Evolutionary conservation across 1,140 invertebrate species (phyloP).

Genomic region (Temnothorax curvispinosus): DNA sequence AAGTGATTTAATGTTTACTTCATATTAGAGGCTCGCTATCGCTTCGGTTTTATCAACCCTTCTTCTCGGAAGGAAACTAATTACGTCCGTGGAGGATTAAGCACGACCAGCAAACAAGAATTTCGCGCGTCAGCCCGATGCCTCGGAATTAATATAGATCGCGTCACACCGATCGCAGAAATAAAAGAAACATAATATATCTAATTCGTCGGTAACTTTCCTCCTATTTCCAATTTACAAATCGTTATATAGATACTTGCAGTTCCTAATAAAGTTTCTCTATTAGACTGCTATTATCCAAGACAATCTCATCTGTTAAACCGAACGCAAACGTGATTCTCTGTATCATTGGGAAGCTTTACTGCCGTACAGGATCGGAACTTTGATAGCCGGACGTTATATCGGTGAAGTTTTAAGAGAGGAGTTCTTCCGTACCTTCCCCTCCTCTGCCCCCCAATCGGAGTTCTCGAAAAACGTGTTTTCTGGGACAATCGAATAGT

Average conservation of each 20-base stretch:
- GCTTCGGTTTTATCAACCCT: slow-evolving; percentile 30
- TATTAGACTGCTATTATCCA: not conserved
- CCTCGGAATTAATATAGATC: not conserved
- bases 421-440: not conserved
- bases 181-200: not conserved
- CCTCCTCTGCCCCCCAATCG: not conserved
- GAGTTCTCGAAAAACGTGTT: slow-evolving; percentile 49
- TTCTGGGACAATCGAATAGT: slow-evolving; percentile 52
- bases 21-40: slow-evolving; percentile 17
- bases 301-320: slow-evolving; percentile 9
- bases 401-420: slow-evolving; percentile 53
- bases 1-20: slow-evolving; percentile 38
- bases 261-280: not conserved
- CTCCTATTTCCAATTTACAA: not conserved
- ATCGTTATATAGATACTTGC: not conserved
- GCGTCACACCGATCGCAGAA: not conserved
- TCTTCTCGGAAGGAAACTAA: slow-evolving; percentile 49
- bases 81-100: slow-evolving; percentile 54
- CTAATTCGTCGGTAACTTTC: not conserved
- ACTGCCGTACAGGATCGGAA: not conserved
- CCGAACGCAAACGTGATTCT: slow-evolving; percentile 32
- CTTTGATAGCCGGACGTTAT: slow-evolving; percentile 55
- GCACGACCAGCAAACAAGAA: slow-evolving; percentile 51
- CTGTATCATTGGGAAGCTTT: slow-evolving; percentile 43
- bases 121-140: slow-evolving; percentile 38